Evolutionary conservation across 2,113 vertebrate species (phyloP).

Genomic region (Protomyctophum bolini): DNA sequence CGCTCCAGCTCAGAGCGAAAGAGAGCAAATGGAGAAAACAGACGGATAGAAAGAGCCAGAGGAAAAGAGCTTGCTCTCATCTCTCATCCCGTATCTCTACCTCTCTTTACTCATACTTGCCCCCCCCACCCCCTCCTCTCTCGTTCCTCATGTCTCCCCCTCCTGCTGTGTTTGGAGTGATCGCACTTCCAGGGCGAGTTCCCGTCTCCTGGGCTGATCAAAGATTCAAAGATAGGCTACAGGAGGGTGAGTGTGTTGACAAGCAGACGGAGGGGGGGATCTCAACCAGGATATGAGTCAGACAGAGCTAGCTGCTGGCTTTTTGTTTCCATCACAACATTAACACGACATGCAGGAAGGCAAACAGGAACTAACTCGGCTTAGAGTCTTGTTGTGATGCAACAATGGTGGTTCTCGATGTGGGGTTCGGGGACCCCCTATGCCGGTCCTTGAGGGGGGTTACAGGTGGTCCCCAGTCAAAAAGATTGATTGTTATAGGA

Average conservation of each 20-base stretch:
- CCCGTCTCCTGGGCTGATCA: conserved; percentile 64
- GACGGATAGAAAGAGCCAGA: conserved; percentile 29
- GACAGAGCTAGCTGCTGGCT: background rate
- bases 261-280: conserved; percentile 32
- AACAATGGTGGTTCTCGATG: background rate
- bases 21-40: conserved; percentile 2
- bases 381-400: conserved; percentile 21
- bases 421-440: background rate
- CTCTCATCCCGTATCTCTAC: conserved; percentile 29
- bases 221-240: conserved; percentile 34
- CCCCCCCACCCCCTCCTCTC: conserved; percentile 29
- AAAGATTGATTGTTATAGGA: too few relatives aligned
- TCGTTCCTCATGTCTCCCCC: too few relatives aligned
- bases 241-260: conserved; percentile 36
- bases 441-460: too few relatives aligned
- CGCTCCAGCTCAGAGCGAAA: conserved; percentile 15
- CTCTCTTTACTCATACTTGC: conserved; percentile 41
- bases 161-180: conserved; percentile 54
- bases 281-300: conserved; percentile 27
- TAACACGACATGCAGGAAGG: conserved; percentile 43
- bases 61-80: conserved; percentile 21
- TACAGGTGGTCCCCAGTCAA: too few relatives aligned
- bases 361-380: conserved; percentile 49
- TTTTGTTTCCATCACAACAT: conserved; percentile 17
- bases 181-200: conserved; percentile 46